Evolutionary conservation across 2,888 invertebrate genomes (phyloP), one percentile per base, ranked within the genome.

Genomic region (Aelia acuminata): DNA sequence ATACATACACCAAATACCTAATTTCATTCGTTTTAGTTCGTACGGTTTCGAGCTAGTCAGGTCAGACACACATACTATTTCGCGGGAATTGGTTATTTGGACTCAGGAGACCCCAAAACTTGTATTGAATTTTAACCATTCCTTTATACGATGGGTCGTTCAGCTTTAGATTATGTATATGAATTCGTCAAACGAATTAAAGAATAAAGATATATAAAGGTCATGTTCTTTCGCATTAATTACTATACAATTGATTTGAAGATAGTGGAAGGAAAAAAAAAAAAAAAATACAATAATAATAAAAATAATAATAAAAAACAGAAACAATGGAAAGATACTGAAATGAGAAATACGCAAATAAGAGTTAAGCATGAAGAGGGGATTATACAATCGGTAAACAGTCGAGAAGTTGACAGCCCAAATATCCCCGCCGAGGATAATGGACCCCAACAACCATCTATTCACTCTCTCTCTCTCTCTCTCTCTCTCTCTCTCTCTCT

Each of bases 361-460:
- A 39, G 43, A 11, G 22, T 43, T n/a, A 43, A 43, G 80, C 80
- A 80, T 80, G n/a, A n/a, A 43, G 80, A 43, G 80, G 43, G 80
- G 80, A 43, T 39, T 39, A 43, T 43, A 80, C 43, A 43, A 80
- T 43, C 80, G 43, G 80, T 39, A 43, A 80, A 80, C 20, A 39
- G 43, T 39, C 5, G 18, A 43, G 80, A 80, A 80, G 80, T 43
- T 80, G 80, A 80, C 80, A 80, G 80, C 63, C 39, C 43, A 80
- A 80, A 80, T 80, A 43, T 80, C 43, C 39, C 8, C 7, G 3
- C 13, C 11, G 13, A 2, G 43, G 80, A 80, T 80, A 80, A 80
- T 80, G 80, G 80, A 43, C 22, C 10, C 20, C 43, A 63, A 63
- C 80, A 80, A 80, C 20, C 39, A 43, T 22, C 43, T 22, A 7